Conservation (phyloP, 2,797 vertebrate genomes). For the Leptatherina wallacei region DNA sequence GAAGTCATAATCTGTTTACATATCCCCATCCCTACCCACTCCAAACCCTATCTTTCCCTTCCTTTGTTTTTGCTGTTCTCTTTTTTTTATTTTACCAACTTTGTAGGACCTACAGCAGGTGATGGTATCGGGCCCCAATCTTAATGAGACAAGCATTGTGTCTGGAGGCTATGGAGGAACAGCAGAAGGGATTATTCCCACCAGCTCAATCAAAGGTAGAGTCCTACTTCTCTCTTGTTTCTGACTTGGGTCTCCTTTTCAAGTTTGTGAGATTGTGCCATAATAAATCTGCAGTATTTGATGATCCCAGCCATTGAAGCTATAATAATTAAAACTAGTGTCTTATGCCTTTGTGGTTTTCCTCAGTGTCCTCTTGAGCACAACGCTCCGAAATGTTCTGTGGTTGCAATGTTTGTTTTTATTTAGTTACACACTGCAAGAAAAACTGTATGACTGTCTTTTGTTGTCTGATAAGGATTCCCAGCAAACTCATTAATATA, state of each 20-base stretch:
- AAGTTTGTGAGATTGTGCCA: not conserved
- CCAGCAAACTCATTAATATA: not conserved
- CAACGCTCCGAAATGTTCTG: too few species aligned
- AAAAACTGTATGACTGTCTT: not conserved
- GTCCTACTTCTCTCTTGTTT: not conserved
- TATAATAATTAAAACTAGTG: not conserved
- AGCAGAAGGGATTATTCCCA: conserved; percentile 91
- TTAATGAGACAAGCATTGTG: conserved; percentile 96
- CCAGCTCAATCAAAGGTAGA: conserved; percentile 89
- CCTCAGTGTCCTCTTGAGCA: too few species aligned
- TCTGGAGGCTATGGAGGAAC: conserved; percentile 95
- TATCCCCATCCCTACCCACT: conserved; percentile 3
- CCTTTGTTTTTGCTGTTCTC: conserved; percentile 12
- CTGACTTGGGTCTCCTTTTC: not conserved
- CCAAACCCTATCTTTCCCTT: not conserved
- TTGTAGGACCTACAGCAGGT: conserved; percentile 94
- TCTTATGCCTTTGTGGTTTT: not conserved
- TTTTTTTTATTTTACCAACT: conserved; percentile 15
- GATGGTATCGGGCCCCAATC: conserved; percentile 97
- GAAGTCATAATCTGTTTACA: conserved; percentile 36
- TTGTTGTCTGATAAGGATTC: not conserved
- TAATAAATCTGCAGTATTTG: too few species aligned
- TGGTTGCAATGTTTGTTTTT: not conserved
- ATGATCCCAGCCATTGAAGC: not conserved
- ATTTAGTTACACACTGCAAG: too few species aligned